Percentiles rank a stretch among this genome's conserved stretches.
These are phyloP conservation scores for Clavelina lepadiformis DNA, from an alignment of 23 tunicate genomes.

Conservation along the genomic window DNA sequence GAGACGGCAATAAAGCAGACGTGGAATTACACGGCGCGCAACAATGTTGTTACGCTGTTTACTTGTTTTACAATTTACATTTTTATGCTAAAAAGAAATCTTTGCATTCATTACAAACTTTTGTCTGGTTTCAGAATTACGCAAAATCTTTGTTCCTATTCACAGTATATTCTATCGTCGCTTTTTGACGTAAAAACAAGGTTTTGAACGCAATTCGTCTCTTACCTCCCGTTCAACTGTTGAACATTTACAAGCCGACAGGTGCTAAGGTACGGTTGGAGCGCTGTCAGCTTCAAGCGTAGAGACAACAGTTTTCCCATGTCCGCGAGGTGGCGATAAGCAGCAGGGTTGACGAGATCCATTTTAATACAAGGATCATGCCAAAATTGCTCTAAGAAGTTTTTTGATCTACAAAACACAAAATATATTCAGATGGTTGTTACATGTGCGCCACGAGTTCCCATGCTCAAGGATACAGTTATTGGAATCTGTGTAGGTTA, in stretches of 20 bases:
- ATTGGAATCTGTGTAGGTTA: no score
- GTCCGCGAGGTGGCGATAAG: slow-evolving; percentile 55
- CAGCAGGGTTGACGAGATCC: slow-evolving; percentile 52
- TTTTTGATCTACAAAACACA: slow-evolving; percentile 45
- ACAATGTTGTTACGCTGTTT: no score
- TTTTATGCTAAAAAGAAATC: no score
- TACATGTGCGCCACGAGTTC: no score
- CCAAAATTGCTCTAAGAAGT: slow-evolving; percentile 55
- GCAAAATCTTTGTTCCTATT: neutral
- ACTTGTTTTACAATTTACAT: no score
- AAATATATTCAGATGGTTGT: no score
- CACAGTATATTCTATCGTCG: neutral
- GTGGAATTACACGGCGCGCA: no score
- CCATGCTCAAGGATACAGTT: no score
- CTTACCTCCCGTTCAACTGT: slow-evolving; percentile 1
- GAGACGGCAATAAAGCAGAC: no score
- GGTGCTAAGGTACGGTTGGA: slow-evolving; percentile 56
- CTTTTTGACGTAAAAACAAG: neutral
- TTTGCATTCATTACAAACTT: no score
- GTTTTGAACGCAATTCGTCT: neutral
- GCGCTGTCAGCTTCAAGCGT: slow-evolving; percentile 23
- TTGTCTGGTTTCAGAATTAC: no score
- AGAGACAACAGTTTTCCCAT: slow-evolving; percentile 44
- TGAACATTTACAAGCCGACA: slow-evolving; percentile 33
- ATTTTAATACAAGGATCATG: slow-evolving; percentile 63